Base-by-base conservation (phyloP, 2,797 vertebrate genomes). In the Triplophysa bombifrons region DNA sequence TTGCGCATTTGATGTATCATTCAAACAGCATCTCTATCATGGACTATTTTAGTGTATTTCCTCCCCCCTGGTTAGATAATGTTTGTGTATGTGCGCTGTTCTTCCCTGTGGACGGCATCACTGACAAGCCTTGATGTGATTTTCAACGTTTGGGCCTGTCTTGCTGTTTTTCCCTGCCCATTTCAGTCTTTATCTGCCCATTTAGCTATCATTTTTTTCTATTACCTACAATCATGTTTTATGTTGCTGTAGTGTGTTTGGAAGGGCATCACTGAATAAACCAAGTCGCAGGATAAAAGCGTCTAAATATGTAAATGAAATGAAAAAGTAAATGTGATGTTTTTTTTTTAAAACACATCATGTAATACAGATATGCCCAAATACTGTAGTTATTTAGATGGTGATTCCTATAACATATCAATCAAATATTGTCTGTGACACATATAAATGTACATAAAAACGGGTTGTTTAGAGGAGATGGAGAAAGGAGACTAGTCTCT, bases 61-160 rank as follows among this genome's bases (percentile, higher is more conserved):
- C 70, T 22, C 70, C 61, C 70, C 66, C 61, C 69, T 34, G 61
- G 38, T 55, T 38, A 6, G 77, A 73, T 73, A 73, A 72, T 73
- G 63, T 74, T 55, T 14, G 72, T 64, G 80, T 55, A 60, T 64
- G 81, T 67, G 53, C 53, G 50, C 55, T 25, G 14, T 77, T 44
- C 56, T 63, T 75, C 46, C 41, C 19, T 1, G 8, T 13, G 77
- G 66, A 64, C 0, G 17, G 12, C 63, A 25, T 30, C 66, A 19
- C 38, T 68, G 77, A 63, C 84, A 77, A 53, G 10, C 66, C 53
- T 50, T 72, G 53, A 48, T 82, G 38, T 76, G 20, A 65, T 83
- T 74, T 79, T 46, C 16, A 64, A 50, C 38, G 17, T 76, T 65
- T 60, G 9, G 17, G 22, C 19, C 20, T 56, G n/a, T 76, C 46